A percentile compares a stretch with the other conserved stretches of the same genome.
Conservation (phyloP, 53 echinoderm and acorn worm species). For the Actinopyga echinites region DNA sequence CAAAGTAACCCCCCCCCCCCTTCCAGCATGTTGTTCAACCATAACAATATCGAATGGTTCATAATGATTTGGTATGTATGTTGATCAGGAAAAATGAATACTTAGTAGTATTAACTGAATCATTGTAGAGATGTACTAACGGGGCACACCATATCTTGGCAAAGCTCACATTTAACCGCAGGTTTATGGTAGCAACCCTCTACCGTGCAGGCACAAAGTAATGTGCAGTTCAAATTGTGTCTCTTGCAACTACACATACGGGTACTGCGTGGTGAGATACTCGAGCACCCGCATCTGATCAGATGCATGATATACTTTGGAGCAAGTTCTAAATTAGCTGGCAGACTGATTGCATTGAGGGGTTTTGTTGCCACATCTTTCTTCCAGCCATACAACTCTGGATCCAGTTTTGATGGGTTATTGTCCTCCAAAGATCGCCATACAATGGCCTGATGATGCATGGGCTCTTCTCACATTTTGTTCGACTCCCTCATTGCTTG, state of each 20-base stretch:
- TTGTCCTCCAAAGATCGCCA: neutral
- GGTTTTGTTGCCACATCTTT: slow-evolving; percentile 1
- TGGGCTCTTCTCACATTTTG: slow-evolving; percentile 35
- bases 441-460: slow-evolving; percentile 35
- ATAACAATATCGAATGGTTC: too few species aligned
- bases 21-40: too few species aligned
- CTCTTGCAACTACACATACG: slow-evolving; percentile 33
- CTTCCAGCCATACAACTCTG: slow-evolving; percentile 28
- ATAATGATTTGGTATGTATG: too few species aligned
- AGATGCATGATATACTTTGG: slow-evolving; percentile 23
- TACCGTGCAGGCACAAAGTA: too few species aligned
- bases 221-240: slow-evolving; percentile 22
- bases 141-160: neutral
- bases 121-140: too few species aligned
- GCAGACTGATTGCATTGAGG: slow-evolving; percentile 14
- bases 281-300: slow-evolving; percentile 22
- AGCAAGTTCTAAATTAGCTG: slow-evolving; percentile 16
- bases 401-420: slow-evolving; percentile 25
- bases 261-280: slow-evolving; percentile 28
- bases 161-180: neutral
- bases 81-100: too few species aligned
- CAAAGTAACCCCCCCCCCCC: too few species aligned
- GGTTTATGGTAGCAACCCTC: neutral
- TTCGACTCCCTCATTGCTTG: slow-evolving; percentile 45
- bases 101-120: too few species aligned